Conservation (phyloP, 2,113 vertebrate genomes). For the Amphiprion percula region DNA sequence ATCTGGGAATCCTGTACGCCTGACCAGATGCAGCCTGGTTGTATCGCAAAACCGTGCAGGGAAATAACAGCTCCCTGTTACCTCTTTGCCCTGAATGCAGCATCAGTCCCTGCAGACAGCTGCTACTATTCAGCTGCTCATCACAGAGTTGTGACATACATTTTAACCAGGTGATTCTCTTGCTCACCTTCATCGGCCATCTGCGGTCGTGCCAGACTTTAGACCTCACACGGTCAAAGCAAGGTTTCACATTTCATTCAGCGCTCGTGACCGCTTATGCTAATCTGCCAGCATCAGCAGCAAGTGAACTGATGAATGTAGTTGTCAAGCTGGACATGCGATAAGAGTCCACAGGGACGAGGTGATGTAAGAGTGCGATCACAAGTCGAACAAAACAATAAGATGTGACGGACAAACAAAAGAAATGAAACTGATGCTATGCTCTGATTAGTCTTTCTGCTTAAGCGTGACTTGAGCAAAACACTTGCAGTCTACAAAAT, state of each 20-base stretch:
- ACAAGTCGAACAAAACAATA: conserved; percentile 6
- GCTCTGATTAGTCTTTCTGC: background rate
- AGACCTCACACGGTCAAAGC: conserved; percentile 11
- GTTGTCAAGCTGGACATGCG: conserved; percentile 31
- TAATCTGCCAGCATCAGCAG: conserved; percentile 44
- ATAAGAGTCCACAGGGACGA: conserved; percentile 35
- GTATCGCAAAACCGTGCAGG: conserved; percentile 34
- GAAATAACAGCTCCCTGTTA: conserved; percentile 44
- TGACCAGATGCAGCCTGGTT: conserved; percentile 8
- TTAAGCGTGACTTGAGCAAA: no score
- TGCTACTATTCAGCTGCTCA: conserved; percentile 32
- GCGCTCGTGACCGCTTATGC: conserved; percentile 37
- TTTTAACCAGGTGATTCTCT: conserved; percentile 59
- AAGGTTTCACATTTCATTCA: conserved; percentile 58
- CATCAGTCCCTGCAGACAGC: conserved; percentile 18
- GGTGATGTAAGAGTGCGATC: conserved; percentile 6
- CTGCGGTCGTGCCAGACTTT: conserved; percentile 13
- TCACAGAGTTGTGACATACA: conserved; percentile 62
- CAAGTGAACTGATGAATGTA: conserved; percentile 43
- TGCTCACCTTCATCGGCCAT: conserved; percentile 9
- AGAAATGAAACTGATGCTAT: background rate
- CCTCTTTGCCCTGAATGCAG: conserved; percentile 23
- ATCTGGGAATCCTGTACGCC: conserved; percentile 21
- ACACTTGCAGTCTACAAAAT: no score
- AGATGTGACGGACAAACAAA: conserved; percentile 9